Percentiles rank a stretch among this genome's conserved stretches.
Conservation (phyloP, 2,888 invertebrate genomes). For the Pantelozetes paolii region DNA sequence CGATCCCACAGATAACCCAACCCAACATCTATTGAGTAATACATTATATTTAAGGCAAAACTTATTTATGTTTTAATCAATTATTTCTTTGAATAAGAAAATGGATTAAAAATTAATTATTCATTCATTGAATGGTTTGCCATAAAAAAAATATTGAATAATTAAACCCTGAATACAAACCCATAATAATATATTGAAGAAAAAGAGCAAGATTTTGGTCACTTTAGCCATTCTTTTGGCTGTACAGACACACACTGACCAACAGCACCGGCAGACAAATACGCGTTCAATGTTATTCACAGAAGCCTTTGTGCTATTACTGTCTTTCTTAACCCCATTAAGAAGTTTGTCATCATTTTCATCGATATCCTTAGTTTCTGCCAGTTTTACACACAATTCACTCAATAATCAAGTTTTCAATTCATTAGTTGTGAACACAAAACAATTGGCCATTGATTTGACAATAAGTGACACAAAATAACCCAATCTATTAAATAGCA, state of each 20-base stretch:
- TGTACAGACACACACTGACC: not conserved
- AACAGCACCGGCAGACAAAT: constrained; percentile 27
- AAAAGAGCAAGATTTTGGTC: constrained; percentile 4
- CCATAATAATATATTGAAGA: constrained; percentile 21
- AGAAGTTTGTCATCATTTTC: constrained; percentile 17
- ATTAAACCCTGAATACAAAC: constrained; percentile 31
- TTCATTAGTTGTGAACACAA: not conserved
- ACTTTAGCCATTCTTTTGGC: constrained; percentile 33
- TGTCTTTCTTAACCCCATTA: not conserved
- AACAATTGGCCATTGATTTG: constrained; percentile 23
- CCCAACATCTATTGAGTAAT: constrained; percentile 38
- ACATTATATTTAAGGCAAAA: not conserved
- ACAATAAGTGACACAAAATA: not conserved
- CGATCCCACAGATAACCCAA: constrained; percentile 42
- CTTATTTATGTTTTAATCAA: too few species aligned
- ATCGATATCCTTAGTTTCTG: constrained; percentile 4
- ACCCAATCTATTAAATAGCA: not conserved
- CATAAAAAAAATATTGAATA: not conserved
- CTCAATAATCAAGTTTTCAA: not conserved
- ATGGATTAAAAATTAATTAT: too few species aligned
- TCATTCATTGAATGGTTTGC: not conserved
- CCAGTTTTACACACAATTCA: constrained; percentile 15
- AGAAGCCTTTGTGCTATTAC: not conserved
- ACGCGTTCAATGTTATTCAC: constrained; percentile 12
- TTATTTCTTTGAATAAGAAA: too few species aligned